phyloP scores from a whole-genome alignment of 2,797 vertebrate species.

The Sebastolobus altivelis region DNA sequence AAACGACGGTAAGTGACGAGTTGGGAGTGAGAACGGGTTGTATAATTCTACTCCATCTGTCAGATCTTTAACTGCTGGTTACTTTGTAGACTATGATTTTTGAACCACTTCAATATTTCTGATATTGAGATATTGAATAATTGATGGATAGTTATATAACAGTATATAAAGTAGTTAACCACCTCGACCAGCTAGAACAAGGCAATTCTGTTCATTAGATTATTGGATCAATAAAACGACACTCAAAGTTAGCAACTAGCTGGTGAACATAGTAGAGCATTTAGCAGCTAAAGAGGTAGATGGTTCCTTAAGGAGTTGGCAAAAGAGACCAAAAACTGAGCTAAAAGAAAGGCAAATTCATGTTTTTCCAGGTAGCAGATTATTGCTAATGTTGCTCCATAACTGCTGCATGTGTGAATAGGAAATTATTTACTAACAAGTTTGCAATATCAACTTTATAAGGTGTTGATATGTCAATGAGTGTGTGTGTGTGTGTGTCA shows the following conservation, averaged over 20 bases:
- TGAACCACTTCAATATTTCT: not conserved
- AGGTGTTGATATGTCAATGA: not conserved
- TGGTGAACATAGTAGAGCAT: no score
- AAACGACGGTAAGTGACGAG: no score
- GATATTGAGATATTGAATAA: not conserved
- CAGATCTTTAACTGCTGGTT: not conserved
- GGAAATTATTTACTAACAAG: not conserved
- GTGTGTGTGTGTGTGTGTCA: not conserved
- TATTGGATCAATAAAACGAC: rapidly evolving
- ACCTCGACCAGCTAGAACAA: not conserved
- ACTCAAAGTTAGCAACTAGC: not conserved
- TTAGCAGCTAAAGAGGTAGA: no score
- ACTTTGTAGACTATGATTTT: not conserved
- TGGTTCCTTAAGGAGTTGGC: not conserved
- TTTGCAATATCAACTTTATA: not conserved
- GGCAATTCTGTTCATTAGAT: not conserved
- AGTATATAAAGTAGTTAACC: not conserved
- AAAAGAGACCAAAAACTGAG: not conserved
- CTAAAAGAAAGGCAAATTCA: no score
- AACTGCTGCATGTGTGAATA: not conserved
- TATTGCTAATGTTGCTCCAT: rapidly evolving
- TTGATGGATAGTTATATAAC: not conserved
- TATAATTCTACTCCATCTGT: no score
- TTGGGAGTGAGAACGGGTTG: no score
- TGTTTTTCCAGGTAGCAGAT: no score